Base-by-base conservation (phyloP, 2,113 vertebrate species). In the Lagopus muta region DNA sequence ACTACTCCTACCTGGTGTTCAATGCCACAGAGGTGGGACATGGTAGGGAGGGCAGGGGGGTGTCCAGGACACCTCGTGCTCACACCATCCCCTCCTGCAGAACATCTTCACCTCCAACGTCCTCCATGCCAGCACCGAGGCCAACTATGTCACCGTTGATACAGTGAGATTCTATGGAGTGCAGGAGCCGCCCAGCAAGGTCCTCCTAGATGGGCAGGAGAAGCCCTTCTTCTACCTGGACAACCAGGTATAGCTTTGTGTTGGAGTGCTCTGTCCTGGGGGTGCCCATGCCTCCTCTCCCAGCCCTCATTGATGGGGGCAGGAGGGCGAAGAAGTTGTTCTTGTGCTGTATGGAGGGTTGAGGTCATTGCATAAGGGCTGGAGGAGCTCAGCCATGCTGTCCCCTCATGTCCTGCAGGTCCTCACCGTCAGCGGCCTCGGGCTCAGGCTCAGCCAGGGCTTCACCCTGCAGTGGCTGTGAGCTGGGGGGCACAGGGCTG, bases 391-490 rank as follows among this genome's bases (percentile, higher is more conserved):
- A 61, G 45, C 40, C 8, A 2, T 10, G 21, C 50, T 52, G 30
- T 50, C 58, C 71, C 19, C 4, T 79, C 13, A 74, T 12, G 65
- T 30, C 48, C 45, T 4, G 2, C 96, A 99, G 98, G 98, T 99
- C 75, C 97, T 99, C 86, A 97, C 90, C 0, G 98, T 99, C 45
- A 81, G 87, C 8, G 75, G 97, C 74, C 97, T 99, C 1, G 95
- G 96, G 50, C 96, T 99, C 48, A 97, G 93, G 71, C 98, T 99
- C 82, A 97, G 66, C 91, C 97, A 97, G 89, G 98, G 98, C 95
- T 99, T 99, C 97, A 98, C 98, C 62, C 95, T 99, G 96, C 98
- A 57, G 88, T 99, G 98, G 98, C 93, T 96, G 82, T 98, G 96
- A 97, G 34, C 2, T 22, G 57, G 1, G 34, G 47, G 15, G 24